A percentile compares a stretch with the other conserved stretches of the same genome.
These are phyloP conservation scores for Oncorhynchus clarkii DNA, from an alignment of 2,113 vertebrate species.

Conservation along the genomic window DNA sequence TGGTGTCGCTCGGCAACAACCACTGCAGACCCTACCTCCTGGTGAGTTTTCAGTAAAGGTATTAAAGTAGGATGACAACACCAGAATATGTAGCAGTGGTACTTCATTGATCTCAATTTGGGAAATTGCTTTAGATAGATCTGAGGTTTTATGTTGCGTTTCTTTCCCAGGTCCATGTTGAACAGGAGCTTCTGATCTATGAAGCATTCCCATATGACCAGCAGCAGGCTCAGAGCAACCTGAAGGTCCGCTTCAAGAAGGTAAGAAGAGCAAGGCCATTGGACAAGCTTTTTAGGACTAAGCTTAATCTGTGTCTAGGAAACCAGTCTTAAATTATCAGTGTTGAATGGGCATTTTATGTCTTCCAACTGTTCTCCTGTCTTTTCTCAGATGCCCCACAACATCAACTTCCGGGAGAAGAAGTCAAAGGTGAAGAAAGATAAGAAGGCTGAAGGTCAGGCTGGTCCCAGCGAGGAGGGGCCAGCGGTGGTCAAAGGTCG, in stretches of 20 bases:
- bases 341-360: neutral
- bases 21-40: slow-evolving; percentile 85
- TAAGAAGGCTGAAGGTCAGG: slow-evolving; percentile 73
- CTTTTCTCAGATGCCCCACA: slow-evolving; percentile 82
- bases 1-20: slow-evolving; percentile 85
- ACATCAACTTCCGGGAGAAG: slow-evolving; percentile 90
- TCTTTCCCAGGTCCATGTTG: slow-evolving; percentile 80
- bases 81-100: neutral
- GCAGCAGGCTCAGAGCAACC: slow-evolving; percentile 84
- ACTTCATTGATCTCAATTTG: neutral
- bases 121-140: neutral
- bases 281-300: no score
- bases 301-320: no score
- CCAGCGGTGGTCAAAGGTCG: slow-evolving; percentile 61
- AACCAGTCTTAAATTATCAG: no score
- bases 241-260: slow-evolving; percentile 94
- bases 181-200: slow-evolving; percentile 88
- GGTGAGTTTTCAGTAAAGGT: slow-evolving; percentile 65
- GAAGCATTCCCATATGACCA: slow-evolving; percentile 89
- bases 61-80: neutral
- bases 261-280: slow-evolving; percentile 49
- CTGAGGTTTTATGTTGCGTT: neutral
- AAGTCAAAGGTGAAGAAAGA: slow-evolving; percentile 82
- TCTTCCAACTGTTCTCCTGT: neutral
- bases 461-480: slow-evolving; percentile 63